Percentiles rank a stretch among this genome's conserved stretches.
Conservation (phyloP, 2,888 invertebrate species). For the Erannis defoliaria region DNA sequence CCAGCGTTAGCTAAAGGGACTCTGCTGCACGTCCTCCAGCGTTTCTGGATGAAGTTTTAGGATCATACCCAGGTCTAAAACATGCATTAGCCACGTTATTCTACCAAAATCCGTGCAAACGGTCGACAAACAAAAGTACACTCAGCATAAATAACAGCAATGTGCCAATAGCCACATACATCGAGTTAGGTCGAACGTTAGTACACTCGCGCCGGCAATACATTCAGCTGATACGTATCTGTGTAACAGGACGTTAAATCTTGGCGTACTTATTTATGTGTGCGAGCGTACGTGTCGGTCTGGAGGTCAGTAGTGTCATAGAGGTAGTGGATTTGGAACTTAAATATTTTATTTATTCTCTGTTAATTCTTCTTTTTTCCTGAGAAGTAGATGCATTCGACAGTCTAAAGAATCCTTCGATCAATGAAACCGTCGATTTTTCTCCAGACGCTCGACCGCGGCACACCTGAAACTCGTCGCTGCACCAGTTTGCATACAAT, state of each 20-base stretch:
- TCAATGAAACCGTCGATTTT: too few species aligned
- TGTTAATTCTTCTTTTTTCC: not conserved
- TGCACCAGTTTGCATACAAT: too few species aligned
- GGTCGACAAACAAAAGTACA: conserved; percentile 35
- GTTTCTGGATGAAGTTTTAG: too few species aligned
- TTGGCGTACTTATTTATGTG: conserved; percentile 64
- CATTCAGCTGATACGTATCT: conserved; percentile 70
- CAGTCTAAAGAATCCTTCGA: too few species aligned
- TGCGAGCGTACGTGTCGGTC: conserved; percentile 53
- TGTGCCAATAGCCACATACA: conserved; percentile 49
- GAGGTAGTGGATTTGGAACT: not conserved
- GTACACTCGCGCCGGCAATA: conserved; percentile 64
- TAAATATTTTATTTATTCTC: not conserved
- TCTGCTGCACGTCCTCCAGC: too few species aligned
- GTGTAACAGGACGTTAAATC: conserved; percentile 68
- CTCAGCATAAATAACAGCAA: conserved; percentile 38
- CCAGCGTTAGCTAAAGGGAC: not conserved
- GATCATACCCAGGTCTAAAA: too few species aligned
- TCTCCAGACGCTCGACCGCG: too few species aligned
- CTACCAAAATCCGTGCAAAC: conserved; percentile 2
- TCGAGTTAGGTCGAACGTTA: conserved; percentile 57
- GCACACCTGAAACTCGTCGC: too few species aligned
- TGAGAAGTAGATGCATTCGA: too few species aligned
- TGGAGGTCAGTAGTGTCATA: conserved; percentile 34
- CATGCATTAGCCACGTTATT: not conserved